These are phyloP conservation scores for Charina bottae DNA, from an alignment of 2,113 vertebrate species.

Conservation along the genomic window DNA sequence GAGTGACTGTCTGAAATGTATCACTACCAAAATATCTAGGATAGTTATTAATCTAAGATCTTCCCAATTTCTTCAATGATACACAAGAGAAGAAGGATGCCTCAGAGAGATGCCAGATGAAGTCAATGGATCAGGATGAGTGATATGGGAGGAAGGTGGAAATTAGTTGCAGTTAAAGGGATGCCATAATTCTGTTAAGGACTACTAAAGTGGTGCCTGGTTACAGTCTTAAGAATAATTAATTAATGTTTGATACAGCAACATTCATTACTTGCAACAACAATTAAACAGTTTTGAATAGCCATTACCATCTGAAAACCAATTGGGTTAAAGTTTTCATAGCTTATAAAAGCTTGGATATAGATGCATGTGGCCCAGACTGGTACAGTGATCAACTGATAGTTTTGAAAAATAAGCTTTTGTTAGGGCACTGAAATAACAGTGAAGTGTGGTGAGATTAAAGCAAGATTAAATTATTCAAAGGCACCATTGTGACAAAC, in stretches of 20 bases:
- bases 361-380: not conserved
- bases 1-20: not conserved
- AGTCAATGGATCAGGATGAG: not conserved
- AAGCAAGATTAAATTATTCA: conserved; percentile 1
- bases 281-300: not conserved
- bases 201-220: not conserved
- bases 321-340: not conserved
- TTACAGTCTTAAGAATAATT: not conserved
- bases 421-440: not conserved
- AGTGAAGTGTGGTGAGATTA: not conserved
- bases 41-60: not conserved
- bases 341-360: not conserved
- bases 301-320: not conserved
- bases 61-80: not conserved
- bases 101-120: not conserved
- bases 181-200: not conserved
- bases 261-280: not conserved
- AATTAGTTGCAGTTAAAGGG: not conserved
- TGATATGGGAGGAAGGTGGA: not conserved
- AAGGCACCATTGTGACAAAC: not conserved
- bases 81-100: not conserved
- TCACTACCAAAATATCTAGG: not conserved
- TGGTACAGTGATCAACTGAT: not conserved
- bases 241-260: not conserved
- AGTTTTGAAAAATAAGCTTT: not conserved